A percentile compares a stretch with the other conserved stretches of the same genome.
phyloP scores from a whole-genome alignment of 2,888 invertebrate genomes.

The Acrocera orbiculus region DNA sequence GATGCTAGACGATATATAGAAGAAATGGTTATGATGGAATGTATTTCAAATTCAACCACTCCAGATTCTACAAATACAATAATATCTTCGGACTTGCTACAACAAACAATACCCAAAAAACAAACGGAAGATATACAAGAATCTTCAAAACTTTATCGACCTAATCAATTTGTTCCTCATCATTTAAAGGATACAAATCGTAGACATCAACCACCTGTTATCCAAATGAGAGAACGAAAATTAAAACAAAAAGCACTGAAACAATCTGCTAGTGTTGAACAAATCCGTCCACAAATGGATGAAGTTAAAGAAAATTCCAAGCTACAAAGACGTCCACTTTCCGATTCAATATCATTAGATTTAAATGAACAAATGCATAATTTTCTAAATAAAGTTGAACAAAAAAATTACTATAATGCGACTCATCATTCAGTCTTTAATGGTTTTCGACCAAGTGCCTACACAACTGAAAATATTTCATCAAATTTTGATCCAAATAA shows the following conservation, averaged over 20 bases:
- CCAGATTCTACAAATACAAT: slow-evolving; percentile 17
- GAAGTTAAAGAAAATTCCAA: slow-evolving; percentile 3
- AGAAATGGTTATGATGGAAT: slow-evolving; percentile 36
- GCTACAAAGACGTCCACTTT: slow-evolving; percentile 13
- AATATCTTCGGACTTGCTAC: slow-evolving; percentile 15
- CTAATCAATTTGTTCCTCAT: slow-evolving; percentile 25
- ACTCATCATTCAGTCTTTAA: slow-evolving; percentile 2
- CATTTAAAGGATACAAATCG: slow-evolving; percentile 13
- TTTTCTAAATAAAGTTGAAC: no score
- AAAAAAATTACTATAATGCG: no score
- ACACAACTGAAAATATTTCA: slow-evolving; percentile 9
- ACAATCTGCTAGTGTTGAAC: slow-evolving; percentile 15
- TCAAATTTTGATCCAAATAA: background rate
- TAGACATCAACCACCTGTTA: slow-evolving; percentile 4
- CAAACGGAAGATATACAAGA: slow-evolving; percentile 24
- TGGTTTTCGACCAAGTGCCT: slow-evolving; percentile 12
- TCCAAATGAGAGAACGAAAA: slow-evolving; percentile 15
- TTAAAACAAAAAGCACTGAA: slow-evolving; percentile 11
- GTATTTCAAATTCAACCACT: slow-evolving; percentile 19
- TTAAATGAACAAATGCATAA: slow-evolving; percentile 7
- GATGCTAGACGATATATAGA: slow-evolving; percentile 61
- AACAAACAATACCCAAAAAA: slow-evolving; percentile 30
- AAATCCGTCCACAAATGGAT: background rate
- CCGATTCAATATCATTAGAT: slow-evolving; percentile 17
- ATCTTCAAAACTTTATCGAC: slow-evolving; percentile 20